Evolutionary conservation across 2,113 vertebrate genomes (phyloP), one percentile per base, ranked within the genome.

Genomic region (Amblyornis subalaris): DNA sequence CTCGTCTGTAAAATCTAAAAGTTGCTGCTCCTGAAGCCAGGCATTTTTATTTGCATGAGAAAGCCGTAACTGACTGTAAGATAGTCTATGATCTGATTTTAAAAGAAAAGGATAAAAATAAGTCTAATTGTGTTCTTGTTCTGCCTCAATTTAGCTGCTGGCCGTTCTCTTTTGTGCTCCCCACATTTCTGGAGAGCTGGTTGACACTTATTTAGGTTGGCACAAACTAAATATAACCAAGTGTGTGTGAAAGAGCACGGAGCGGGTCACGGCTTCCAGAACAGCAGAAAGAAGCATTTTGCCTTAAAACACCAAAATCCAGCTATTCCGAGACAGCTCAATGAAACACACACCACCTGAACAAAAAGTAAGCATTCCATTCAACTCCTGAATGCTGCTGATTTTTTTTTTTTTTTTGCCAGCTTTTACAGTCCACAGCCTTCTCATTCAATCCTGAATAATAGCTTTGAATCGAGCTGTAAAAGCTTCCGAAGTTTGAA

Each of bases 401-500:
- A 92, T 86, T 85, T 36, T 96, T 97, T 96, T 96, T 26, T 74
- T 96, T 97, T 97, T 97, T 97, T 94, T 88, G 54, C 94, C 71
- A 89, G 97, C 96, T 97, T 97, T 98, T 97, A 96, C 95, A 96
- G 96, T 97, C 97, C 94, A 23, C 55, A 96, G 97, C 95, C 95
- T 97, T 96, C 96, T 97, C 96, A 97, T 98, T 98, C 97, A 97
- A 62, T 97, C 95, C 95, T 95, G 96, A 98, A 98, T 97, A 98
- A 98, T 96, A 97, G 98, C 97, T 90, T 86, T 94, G 97, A 97
- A 97, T 97, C 62, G 92, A 97, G 97, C 97, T 97, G 95, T 98
- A 97, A 97, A 98, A 97, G 98, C 98, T 98, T 98, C 98, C 97
- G 89, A 98, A 97, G 98, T 97, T 97, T 97, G 98, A 98, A 97